Evolutionary conservation across 2,113 vertebrate species (phyloP).

Genomic region (Zapus hudsonius): DNA sequence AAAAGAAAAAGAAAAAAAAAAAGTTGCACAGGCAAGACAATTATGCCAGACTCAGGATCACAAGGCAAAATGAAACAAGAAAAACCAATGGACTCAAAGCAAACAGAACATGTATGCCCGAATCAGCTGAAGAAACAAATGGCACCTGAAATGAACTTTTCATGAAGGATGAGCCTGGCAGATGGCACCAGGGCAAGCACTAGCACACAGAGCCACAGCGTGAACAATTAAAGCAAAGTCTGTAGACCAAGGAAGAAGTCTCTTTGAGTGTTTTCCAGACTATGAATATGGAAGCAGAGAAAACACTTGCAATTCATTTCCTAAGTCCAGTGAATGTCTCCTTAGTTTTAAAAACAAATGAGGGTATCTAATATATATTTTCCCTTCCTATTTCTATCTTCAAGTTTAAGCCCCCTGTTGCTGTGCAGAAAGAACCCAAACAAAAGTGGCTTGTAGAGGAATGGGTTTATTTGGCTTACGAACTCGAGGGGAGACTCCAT

Average conservation of each 20-base stretch:
- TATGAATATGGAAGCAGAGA: neutral
- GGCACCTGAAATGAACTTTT: constrained; percentile 21
- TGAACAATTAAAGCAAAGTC: constrained; percentile 24
- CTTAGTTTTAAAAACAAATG: neutral
- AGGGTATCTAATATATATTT: neutral
- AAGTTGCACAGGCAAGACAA: constrained; percentile 16
- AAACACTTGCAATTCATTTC: constrained; percentile 6
- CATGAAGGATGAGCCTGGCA: neutral
- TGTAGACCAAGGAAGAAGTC: neutral
- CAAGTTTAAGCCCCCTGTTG: neutral
- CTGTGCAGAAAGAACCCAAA: no score
- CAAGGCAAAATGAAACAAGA: constrained; percentile 43
- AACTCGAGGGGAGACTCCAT: no score
- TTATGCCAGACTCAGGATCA: constrained; percentile 5
- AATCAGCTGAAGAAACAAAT: constrained; percentile 30
- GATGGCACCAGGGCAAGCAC: neutral
- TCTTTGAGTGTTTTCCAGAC: neutral
- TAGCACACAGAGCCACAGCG: neutral
- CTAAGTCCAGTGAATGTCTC: neutral
- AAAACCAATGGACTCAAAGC: constrained; percentile 13
- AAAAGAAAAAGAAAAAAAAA: no score
- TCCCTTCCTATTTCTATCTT: neutral
- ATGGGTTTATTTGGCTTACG: no score
- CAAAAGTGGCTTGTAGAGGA: no score
- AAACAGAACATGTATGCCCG: neutral